Percentiles rank a stretch among this genome's conserved stretches.
These are phyloP conservation scores for Astur gentilis DNA, from an alignment of 2,113 vertebrate species.

Conservation along the genomic window DNA sequence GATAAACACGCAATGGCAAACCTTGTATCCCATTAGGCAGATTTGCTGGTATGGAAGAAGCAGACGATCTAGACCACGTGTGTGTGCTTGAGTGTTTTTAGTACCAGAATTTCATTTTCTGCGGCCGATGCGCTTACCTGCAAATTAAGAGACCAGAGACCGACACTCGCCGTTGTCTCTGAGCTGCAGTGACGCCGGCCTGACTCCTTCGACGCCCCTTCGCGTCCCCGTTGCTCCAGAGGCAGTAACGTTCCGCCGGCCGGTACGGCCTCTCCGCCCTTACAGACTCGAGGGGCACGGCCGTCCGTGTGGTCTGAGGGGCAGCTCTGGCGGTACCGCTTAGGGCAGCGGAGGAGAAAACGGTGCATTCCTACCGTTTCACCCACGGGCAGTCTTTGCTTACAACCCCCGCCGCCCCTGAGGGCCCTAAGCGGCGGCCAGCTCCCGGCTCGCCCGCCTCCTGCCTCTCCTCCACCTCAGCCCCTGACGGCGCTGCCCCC, in stretches of 20 bases:
- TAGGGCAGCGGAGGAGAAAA: neutral
- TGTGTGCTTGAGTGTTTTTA: neutral
- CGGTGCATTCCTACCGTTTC: fast-evolving
- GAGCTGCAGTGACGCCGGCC: fast-evolving
- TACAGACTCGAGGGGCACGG: fast-evolving
- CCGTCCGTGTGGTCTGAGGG: fast-evolving
- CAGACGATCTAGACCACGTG: too few species aligned
- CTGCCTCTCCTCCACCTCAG: neutral
- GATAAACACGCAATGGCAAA: fast-evolving
- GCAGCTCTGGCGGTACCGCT: fast-evolving
- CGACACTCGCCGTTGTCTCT: fast-evolving
- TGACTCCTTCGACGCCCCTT: fast-evolving
- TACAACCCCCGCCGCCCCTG: fast-evolving
- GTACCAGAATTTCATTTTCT: neutral
- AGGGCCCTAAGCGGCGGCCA: neutral
- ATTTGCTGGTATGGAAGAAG: neutral
- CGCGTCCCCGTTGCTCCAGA: fast-evolving
- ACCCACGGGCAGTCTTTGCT: neutral
- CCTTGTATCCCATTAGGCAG: too few species aligned
- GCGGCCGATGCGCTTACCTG: neutral
- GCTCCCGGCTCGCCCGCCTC: fast-evolving
- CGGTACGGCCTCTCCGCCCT: fast-evolving
- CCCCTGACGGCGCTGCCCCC: neutral
- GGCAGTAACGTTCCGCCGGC: fast-evolving
- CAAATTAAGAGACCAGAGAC: neutral